Evolutionary conservation across 2,888 invertebrate genomes (phyloP).

Genomic region (Agrotis exclamationis): DNA sequence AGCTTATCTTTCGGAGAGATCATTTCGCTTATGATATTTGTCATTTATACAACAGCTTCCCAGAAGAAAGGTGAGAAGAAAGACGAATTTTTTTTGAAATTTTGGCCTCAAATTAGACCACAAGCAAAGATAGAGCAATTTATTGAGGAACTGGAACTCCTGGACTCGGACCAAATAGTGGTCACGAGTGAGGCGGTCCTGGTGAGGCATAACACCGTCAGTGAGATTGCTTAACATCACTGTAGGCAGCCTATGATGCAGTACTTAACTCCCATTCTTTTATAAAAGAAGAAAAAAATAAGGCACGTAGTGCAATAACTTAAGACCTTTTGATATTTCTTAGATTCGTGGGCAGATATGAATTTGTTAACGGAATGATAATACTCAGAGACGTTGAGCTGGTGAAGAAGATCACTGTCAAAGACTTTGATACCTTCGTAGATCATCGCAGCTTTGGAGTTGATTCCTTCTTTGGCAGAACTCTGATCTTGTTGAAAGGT

Average conservation of each 20-base stretch:
- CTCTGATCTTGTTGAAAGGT: not conserved
- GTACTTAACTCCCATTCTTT: no score
- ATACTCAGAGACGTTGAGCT: slow-evolving; percentile 4
- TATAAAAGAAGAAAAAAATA: no score
- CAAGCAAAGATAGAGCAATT: no score
- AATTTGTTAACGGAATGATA: not conserved
- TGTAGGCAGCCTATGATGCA: no score
- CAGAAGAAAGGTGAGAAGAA: slow-evolving; percentile 69
- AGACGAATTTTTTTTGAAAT: no score
- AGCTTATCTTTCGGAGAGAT: slow-evolving; percentile 45
- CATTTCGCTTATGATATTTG: slow-evolving; percentile 64
- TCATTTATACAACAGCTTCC: slow-evolving; percentile 68
- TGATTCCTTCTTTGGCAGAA: slow-evolving; percentile 11
- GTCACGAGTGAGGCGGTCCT: no score
- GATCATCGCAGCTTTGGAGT: slow-evolving; percentile 77
- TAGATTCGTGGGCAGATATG: slow-evolving; percentile 6
- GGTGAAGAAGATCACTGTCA: slow-evolving; percentile 73
- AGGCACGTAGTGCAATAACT: no score
- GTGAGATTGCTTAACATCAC: no score
- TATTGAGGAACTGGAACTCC: no score
- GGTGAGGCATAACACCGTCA: no score
- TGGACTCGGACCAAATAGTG: no score
- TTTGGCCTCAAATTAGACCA: no score
- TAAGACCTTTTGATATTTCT: not conserved
- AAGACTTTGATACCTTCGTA: slow-evolving; percentile 89